Base-by-base conservation (phyloP, 1,140 invertebrate genomes). In the Popillia japonica region DNA sequence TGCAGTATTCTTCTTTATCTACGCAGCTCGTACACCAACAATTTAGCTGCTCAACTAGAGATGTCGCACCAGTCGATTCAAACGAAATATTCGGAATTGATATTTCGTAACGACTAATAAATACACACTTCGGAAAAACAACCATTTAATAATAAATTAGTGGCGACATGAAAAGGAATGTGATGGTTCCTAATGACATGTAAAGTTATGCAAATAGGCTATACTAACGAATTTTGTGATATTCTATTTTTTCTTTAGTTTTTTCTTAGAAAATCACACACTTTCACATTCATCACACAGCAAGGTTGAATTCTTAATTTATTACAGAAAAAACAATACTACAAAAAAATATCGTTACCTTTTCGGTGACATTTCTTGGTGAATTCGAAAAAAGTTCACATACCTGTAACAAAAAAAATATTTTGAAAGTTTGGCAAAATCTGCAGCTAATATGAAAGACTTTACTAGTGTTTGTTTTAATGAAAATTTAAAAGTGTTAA, bases 221-320 rank as follows among this genome's bases (percentile, higher is more conserved):
- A n/a, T n/a, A 68, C 11, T 68, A 68, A 68, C 61, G 61, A 23
- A 68, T 68, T 68, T 34, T 27, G 11, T 34, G 22, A 8, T 68
- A 68, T 68, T 68, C 8, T 22, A 55, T 17, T n/a, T 55, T 55
- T 64, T 64, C 23, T 64, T 64, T 27, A 10, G 8, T 27, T 22
- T 64, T 68, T 9, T 68, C 20, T 10, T 10, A 68, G 20, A 68
- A 8, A 68, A 68, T 34, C 61, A 34, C 61, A 68, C 48, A 68
- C 61, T 68, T 68, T 68, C 61, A 68, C 61, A 68, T 68, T 68
- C 27, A 68, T 68, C 61, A 68, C 6, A 34, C 2, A 3, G 61
- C 61, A 22, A 68, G 61, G 61, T 34, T 20, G 22, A 23, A 34
- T 27, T 11, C 22, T 68, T 68, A 10, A 68, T 23, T 68, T 10